Evolutionary conservation across 64 coral and sea anemone species (phyloP), one percentile per base, ranked within the genome.

Genomic region (Hydrozoanthus tunicans): DNA sequence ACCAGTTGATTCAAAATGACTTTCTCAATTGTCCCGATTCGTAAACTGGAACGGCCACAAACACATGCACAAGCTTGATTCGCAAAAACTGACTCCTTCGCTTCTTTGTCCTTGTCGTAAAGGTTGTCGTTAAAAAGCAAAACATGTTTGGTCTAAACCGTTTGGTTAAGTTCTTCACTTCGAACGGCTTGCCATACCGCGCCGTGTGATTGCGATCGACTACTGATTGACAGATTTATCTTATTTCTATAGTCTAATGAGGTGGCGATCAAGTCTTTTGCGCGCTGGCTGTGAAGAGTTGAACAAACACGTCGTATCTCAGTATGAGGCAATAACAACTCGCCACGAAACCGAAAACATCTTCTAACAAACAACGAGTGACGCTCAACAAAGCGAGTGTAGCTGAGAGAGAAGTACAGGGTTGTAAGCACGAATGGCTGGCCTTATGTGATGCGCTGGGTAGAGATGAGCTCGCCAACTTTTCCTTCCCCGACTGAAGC

Each of bases 401-500:
- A 82, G n/a, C 13, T 54, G 13, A 6, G 62, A 4, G 7, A 17
- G 53, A 26, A 17, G 64, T n/a, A 53, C 63, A 83, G 14, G 77
- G 32, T 43, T 43, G 32, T 43, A 43, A 43, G 32, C 32, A 43
- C 32, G 67, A 83, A 53, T 68, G 13, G 10, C 7, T 20, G 25
- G 10, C 62, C 59, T n/a, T 66, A 66, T 52, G 32, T 53, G 14
- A 64, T 27, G 32, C 6, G 62, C 7, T 5, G 20, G 9, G 4
- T 0, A 9, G 81, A 64, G 2, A 83, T 83, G 81, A 83, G 81
- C 54, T 65, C 81, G 12, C 62, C 81, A 53, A 83, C 81, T 9
- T 67, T 83, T 53, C 62, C 81, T 9, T 83, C 60, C 27, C 81
- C 80, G 0, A 63, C 93, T 83, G 94, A 96, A 54, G 94, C 91